Evolutionary conservation across 2,888 invertebrate species (phyloP).

Genomic region (Phalera bucephala): DNA sequence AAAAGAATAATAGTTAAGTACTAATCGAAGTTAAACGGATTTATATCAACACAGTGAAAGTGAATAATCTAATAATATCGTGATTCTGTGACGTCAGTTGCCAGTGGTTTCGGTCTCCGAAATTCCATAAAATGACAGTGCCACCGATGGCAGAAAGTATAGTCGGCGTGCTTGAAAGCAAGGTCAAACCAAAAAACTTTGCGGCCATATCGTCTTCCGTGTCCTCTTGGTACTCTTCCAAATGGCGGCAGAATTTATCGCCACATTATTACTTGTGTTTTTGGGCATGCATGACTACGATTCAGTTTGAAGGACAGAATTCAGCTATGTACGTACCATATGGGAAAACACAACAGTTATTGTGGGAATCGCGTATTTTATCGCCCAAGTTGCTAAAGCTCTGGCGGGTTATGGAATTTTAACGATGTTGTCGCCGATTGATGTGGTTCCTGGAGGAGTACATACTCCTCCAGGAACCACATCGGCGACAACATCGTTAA

Average conservation of each 20-base stretch:
- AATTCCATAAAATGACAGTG: conserved; percentile 21
- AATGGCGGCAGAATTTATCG: conserved; percentile 84
- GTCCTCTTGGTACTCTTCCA: conserved; percentile 39
- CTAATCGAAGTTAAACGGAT: conserved; percentile 15
- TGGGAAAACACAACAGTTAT: conserved; percentile 80
- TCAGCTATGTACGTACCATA: conserved; percentile 78
- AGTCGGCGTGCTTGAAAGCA: conserved; percentile 37
- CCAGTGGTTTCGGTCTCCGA: too few relatives aligned
- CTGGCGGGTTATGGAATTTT: conserved; percentile 87
- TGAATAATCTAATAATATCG: conserved; percentile 9
- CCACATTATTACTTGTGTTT: conserved; percentile 86
- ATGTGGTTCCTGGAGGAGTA: conserved; percentile 61
- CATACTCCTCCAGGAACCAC: too few relatives aligned
- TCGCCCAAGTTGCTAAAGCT: conserved; percentile 87
- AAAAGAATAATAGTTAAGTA: conserved; percentile 5
- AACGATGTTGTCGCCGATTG: conserved; percentile 68
- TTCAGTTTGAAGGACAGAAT: conserved; percentile 71
- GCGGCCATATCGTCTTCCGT: conserved; percentile 13
- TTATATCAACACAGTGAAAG: conserved; percentile 23
- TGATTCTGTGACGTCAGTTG: not conserved
- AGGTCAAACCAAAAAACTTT: conserved; percentile 23
- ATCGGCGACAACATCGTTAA: too few relatives aligned
- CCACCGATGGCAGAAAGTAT: conserved; percentile 18
- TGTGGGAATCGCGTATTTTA: conserved; percentile 83
- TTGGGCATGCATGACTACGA: conserved; percentile 89